Percentiles rank a stretch among this genome's conserved stretches.
These are phyloP conservation scores for Atopsyche davidsoni DNA, from an alignment of 1,140 invertebrate species.

Conservation along the genomic window DNA sequence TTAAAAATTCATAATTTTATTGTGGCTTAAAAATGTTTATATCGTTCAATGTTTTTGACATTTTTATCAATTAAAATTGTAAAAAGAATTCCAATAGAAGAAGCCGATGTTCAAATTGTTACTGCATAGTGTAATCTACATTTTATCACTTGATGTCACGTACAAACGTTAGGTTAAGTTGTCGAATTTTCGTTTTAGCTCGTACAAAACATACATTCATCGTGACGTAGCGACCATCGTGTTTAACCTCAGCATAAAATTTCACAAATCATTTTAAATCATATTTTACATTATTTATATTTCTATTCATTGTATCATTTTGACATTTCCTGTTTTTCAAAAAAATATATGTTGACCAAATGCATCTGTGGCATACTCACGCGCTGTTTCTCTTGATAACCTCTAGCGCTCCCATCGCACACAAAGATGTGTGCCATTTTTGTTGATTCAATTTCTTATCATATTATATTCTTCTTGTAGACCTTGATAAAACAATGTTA, in stretches of 20 bases:
- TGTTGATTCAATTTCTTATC: no score
- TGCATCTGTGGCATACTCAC: neutral
- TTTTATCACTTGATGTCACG: constrained; percentile 3
- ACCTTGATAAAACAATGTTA: constrained; percentile 2
- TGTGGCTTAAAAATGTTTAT: no score
- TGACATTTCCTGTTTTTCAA: neutral
- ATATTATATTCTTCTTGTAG: neutral
- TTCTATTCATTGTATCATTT: constrained; percentile 1
- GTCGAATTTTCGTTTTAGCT: neutral
- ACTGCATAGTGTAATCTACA: no score
- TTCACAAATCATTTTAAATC: neutral
- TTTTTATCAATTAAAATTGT: no score
- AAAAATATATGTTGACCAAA: neutral
- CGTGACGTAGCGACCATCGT: neutral
- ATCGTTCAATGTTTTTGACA: no score
- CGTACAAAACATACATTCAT: no score
- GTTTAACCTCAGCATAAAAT: neutral
- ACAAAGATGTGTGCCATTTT: no score
- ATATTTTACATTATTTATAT: constrained; percentile 1
- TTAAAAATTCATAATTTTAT: no score
- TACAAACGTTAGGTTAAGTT: constrained; percentile 5
- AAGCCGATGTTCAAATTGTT: no score
- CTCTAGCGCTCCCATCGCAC: neutral
- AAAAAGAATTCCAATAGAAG: no score
- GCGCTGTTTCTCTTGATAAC: neutral